Base-by-base conservation (phyloP, 2,888 invertebrate genomes). In the Willowsia nigromaculata region DNA sequence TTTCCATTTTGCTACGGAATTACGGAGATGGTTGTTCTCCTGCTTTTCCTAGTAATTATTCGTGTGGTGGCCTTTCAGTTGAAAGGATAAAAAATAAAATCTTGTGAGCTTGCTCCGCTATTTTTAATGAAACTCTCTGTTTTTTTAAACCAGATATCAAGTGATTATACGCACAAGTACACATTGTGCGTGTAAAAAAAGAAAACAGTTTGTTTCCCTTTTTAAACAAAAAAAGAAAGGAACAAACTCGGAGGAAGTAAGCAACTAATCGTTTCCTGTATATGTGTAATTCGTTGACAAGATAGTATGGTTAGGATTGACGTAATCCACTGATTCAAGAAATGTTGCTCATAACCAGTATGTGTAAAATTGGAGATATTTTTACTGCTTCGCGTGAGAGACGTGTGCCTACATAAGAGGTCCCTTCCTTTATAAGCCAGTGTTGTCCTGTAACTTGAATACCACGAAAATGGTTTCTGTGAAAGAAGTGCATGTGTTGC, bases 261-360 rank as follows among this genome's bases (percentile, higher is more conserved):
- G 0, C 22, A 47, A 15, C 40, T 86, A 65, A 86, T 80, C 33
- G 43, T 81, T 87, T 87, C 86, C 86, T 80, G 80, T 65, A 37
- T 59, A n/a, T 37, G 59, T 71, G 22, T 76, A 56, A 37, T 59
- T 62, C 43, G 30, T 18, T 59, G 43, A 4, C 37, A n/a, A n/a
- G n/a, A n/a, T n/a, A 56, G 56, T 27, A 9, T 18, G 5, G 0
- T 7, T n/a, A n/a, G n/a, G n/a, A n/a, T n/a, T n/a, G n/a, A n/a
- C n/a, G n/a, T n/a, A n/a, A n/a, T n/a, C n/a, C n/a, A n/a, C n/a
- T n/a, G n/a, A n/a, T n/a, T n/a, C n/a, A n/a, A n/a, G n/a, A n/a
- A n/a, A n/a, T n/a, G n/a, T n/a, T n/a, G n/a, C n/a, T n/a, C n/a
- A n/a, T n/a, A n/a, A n/a, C n/a, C n/a, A n/a, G n/a, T n/a, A n/a